Conservation (phyloP, 2,888 invertebrate species). For the Orthosia gothica region DNA sequence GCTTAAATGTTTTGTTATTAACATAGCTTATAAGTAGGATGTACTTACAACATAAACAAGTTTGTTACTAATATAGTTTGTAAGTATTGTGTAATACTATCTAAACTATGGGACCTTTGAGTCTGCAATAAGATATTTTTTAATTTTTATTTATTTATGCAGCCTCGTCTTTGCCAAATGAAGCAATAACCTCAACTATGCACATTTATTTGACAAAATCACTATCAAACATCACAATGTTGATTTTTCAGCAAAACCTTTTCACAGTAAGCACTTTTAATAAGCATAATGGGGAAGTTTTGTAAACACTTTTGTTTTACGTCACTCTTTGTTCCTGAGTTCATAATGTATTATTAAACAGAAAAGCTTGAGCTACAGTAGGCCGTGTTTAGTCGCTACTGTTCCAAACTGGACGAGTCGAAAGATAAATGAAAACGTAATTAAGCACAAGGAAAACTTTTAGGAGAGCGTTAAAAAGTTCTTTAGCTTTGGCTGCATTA, state of each 20-base stretch:
- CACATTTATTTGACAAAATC: no score
- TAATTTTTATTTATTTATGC: no score
- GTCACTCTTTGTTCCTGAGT: conserved; percentile 25
- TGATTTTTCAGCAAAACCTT: background rate
- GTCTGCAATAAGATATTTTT: no score
- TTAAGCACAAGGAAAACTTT: conserved; percentile 88
- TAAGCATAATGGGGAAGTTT: conserved; percentile 9
- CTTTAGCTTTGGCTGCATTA: conserved; percentile 82
- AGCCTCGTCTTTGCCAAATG: no score
- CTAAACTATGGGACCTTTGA: no score
- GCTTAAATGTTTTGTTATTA: no score
- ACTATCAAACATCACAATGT: background rate
- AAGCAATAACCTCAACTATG: no score
- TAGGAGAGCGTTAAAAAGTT: conserved; percentile 86
- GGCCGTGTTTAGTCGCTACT: conserved; percentile 64
- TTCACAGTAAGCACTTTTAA: background rate
- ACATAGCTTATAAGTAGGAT: no score
- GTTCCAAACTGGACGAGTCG: conserved; percentile 74
- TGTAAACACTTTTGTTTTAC: conserved; percentile 23
- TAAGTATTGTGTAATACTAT: no score
- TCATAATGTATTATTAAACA: conserved; percentile 55
- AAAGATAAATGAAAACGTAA: conserved; percentile 90
- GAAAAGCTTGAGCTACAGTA: conserved; percentile 66
- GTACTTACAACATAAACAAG: no score
- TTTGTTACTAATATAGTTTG: no score